phyloP scores from a whole-genome alignment of 2,797 vertebrate genomes.

The Rhinogobio ventralis region DNA sequence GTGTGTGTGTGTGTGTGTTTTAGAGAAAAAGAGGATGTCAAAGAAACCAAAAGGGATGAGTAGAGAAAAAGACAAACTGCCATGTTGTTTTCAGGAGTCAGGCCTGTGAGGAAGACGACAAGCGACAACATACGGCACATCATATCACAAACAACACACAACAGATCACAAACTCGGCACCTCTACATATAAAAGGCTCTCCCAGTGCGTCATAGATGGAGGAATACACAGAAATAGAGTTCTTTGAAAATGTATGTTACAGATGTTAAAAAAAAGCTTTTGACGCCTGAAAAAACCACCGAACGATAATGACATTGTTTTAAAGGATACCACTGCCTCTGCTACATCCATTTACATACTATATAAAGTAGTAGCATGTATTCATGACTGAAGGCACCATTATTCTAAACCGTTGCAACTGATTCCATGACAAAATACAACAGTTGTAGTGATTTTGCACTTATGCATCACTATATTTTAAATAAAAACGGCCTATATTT shows the following conservation, averaged over 20 bases:
- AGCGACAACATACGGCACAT: conserved; percentile 34
- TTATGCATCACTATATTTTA: not conserved
- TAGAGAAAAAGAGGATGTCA: conserved; percentile 40
- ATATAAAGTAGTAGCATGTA: not conserved
- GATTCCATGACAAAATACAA: not conserved
- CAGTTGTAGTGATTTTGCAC: not conserved
- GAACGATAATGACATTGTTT: conserved; percentile 7
- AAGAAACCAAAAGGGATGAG: conserved; percentile 31
- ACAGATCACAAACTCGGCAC: conserved; percentile 2
- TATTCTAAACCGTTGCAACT: not conserved
- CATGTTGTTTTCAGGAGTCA: conserved; percentile 33
- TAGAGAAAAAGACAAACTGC: conserved; percentile 32
- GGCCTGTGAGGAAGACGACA: conserved; percentile 23
- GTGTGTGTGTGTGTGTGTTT: conserved; percentile 34
- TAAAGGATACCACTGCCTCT: conserved; percentile 13
- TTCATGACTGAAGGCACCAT: not conserved
- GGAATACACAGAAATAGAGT: conserved; percentile 7
- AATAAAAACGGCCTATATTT: not conserved
- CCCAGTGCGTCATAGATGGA: not conserved
- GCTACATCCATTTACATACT: conserved; percentile 9
- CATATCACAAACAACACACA: conserved; percentile 32
- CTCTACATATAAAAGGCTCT: conserved; percentile 25
- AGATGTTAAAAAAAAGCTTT: not conserved
- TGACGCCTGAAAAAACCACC: conserved; percentile 22
- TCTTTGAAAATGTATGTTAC: conserved; percentile 21